Percentiles rank a stretch among this genome's conserved stretches.
These are phyloP conservation scores for Clarias laeviceps DNA, from an alignment of 2,797 vertebrate genomes.

Conservation along the genomic window DNA sequence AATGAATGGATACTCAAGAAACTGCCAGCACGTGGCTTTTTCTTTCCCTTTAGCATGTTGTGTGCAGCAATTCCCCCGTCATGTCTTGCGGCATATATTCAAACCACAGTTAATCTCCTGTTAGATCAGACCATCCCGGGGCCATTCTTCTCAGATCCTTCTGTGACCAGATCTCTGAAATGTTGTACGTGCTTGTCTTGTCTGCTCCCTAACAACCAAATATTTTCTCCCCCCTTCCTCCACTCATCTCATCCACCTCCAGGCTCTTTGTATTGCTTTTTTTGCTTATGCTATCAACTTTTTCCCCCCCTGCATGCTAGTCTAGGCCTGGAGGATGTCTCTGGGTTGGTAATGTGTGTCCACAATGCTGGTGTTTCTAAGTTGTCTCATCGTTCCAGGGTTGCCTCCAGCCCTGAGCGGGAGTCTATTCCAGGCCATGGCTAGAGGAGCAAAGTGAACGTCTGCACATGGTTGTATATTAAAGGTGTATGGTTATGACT, in stretches of 20 bases:
- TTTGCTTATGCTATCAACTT: slow-evolving; percentile 8
- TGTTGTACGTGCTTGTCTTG: slow-evolving; percentile 40
- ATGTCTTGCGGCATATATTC: slow-evolving; percentile 39
- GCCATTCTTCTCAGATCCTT: slow-evolving; percentile 30
- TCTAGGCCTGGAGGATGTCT: slow-evolving; percentile 43
- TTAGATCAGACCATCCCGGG: slow-evolving; percentile 46
- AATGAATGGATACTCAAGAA: slow-evolving; percentile 44
- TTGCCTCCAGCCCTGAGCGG: slow-evolving; percentile 36
- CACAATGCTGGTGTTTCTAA: slow-evolving; percentile 33
- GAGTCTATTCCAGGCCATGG: slow-evolving; percentile 38
- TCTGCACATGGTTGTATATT: slow-evolving; percentile 21
- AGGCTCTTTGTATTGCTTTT: slow-evolving; percentile 36
- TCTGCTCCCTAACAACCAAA: slow-evolving; percentile 35
- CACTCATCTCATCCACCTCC: slow-evolving; percentile 22
- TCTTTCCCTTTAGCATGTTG: slow-evolving; percentile 4
- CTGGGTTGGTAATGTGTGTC: slow-evolving; percentile 35
- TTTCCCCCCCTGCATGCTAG: not conserved
- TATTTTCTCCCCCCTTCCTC: not conserved
- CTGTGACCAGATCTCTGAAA: slow-evolving; percentile 32
- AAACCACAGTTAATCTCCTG: slow-evolving; percentile 51
- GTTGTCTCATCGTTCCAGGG: slow-evolving; percentile 19
- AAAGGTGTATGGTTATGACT: slow-evolving; percentile 24
- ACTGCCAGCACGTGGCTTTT: slow-evolving; percentile 1
- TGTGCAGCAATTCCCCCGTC: not conserved
- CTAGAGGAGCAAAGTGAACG: slow-evolving; percentile 27